Evolutionary conservation across 2,888 invertebrate genomes (phyloP).

Genomic region (Agriotes lineatus): DNA sequence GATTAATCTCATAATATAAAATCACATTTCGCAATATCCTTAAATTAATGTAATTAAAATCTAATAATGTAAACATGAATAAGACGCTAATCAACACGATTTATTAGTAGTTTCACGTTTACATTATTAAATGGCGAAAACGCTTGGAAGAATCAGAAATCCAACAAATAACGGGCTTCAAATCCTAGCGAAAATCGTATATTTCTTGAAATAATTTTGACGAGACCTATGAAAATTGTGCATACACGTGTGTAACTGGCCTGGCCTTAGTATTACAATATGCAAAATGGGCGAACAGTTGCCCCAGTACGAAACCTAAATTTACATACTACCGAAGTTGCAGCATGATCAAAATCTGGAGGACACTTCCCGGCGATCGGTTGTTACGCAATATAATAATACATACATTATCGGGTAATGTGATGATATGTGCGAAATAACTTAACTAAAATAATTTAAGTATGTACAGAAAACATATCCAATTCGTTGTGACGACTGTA

Average conservation of each 20-base stretch:
- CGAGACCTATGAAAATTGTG: conserved; percentile 8
- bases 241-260: conserved; percentile 23
- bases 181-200: background rate
- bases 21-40: conserved; percentile 39
- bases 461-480: background rate
- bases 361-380: conserved; percentile 18
- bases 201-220: background rate
- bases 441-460: conserved; percentile 23
- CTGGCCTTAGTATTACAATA: conserved; percentile 20
- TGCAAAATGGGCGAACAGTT: background rate
- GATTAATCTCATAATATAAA: conserved; percentile 43
- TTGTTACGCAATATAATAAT: conserved; percentile 3
- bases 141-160: conserved; percentile 36
- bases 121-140: conserved; percentile 21
- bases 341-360: conserved; percentile 13
- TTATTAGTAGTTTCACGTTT: conserved; percentile 22
- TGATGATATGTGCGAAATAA: conserved; percentile 34
- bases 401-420: conserved; percentile 27
- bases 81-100: background rate
- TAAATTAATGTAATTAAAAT: conserved; percentile 28
- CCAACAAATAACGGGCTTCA: conserved; percentile 2
- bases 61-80: conserved; percentile 31
- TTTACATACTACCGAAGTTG: conserved; percentile 1
- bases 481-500: conserved; percentile 30
- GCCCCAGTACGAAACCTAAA: conserved; percentile 19